A percentile compares a stretch with the other conserved stretches of the same genome.
phyloP scores from a whole-genome alignment of 2,113 vertebrate genomes.

The Riparia riparia region DNA sequence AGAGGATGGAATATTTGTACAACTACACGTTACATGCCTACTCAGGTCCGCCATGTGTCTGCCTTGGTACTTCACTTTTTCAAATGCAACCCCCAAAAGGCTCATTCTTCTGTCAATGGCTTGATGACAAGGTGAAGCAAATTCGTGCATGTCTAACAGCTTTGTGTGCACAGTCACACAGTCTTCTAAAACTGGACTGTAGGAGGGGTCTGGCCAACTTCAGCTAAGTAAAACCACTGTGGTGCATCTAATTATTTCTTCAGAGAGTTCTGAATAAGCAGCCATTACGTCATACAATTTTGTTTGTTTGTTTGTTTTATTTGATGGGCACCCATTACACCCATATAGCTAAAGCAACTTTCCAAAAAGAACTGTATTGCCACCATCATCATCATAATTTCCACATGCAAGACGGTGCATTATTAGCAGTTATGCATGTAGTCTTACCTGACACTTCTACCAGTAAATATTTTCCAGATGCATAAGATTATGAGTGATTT shows the following conservation, averaged over 20 bases:
- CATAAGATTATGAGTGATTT: not conserved
- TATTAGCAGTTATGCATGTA: not conserved
- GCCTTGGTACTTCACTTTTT: not conserved
- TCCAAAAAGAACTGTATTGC: not conserved
- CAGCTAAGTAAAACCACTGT: not conserved
- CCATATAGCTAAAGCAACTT: not conserved
- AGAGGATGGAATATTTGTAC: not conserved
- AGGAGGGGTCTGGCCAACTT: not conserved
- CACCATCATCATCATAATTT: not conserved
- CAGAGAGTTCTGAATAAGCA: not conserved
- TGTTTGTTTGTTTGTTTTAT: not conserved
- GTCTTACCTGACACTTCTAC: not conserved
- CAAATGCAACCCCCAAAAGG: not conserved
- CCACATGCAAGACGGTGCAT: not conserved
- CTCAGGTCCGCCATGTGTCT: not conserved
- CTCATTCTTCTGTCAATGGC: not conserved
- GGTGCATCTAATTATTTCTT: not conserved
- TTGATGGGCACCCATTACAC: not conserved
- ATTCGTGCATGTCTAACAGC: not conserved
- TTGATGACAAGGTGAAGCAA: not conserved
- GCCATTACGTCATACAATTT: not conserved
- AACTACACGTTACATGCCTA: not conserved
- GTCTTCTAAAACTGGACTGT: not conserved
- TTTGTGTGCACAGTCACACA: not conserved
- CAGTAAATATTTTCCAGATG: constrained; percentile 30